Evolutionary conservation across 2,113 vertebrate species (phyloP), one percentile per base, ranked within the genome.

Genomic region (Percina caprodes): DNA sequence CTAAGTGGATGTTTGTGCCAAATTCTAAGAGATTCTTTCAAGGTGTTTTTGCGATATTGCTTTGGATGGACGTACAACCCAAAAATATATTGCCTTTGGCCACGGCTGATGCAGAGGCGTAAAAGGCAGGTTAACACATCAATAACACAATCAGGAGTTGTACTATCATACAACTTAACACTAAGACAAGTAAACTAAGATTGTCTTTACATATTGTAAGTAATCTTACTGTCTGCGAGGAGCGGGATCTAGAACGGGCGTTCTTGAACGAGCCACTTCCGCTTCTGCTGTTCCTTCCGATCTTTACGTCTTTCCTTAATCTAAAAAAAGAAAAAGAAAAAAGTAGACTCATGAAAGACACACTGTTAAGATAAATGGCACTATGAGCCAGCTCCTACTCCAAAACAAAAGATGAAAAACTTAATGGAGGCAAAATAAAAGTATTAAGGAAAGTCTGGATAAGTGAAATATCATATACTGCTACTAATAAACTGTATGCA

Each of bases 261-360:
- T 97, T 90, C 97, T 94, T 0, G 98, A 99, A 45, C 96, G 89
- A 0, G 97, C 95, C 93, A 79, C 96, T 98, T 10, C 89, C 94
- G 62, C 98, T 99, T 69, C 97, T 90, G 83, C 98, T 98, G 92
- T 96, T 99, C 48, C 97, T 95, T 39, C 97, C 97, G 18, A 96
- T 94, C 91, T 99, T 99, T 74, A 94, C 96, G 21, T 99, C 98
- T 89, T 99, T 99, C 79, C 98, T 95, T 85, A 99, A 88, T 62
- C 98, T 99, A 39, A 8, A 13, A 10, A 46, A 21, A 24, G 6
- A 15, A n/a, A 18, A 5, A 19, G 1, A 13, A 46, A 55, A 67
- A 23, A 67, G 23, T 11, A 45, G 16, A 2, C 5, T 51, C 3
- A 12, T 16, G 1, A 48, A 69, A 56, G 1, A 21, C n/a, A 42